phyloP scores from a whole-genome alignment of 1,140 invertebrate species.

The Eriocheir sinensis region DNA sequence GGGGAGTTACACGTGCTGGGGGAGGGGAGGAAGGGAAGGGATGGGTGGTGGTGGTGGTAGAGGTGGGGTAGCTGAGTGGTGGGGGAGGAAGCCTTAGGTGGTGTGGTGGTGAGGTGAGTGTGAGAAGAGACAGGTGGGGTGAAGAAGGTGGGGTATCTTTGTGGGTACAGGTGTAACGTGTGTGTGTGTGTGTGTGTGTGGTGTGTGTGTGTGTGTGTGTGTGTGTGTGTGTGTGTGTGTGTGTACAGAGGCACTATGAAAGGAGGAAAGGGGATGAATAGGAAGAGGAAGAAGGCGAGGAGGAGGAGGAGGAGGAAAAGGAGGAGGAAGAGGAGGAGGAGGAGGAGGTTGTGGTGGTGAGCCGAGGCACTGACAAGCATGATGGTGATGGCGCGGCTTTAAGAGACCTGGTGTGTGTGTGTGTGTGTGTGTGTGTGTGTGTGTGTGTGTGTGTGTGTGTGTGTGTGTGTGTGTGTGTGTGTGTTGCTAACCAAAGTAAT shows the following conservation, averaged over 20 bases:
- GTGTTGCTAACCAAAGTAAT: neutral
- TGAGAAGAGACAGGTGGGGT: neutral
- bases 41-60: neutral
- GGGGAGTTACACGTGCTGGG: neutral
- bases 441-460: constrained; percentile 1
- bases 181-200: neutral
- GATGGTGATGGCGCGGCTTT: constrained; percentile 1
- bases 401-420: neutral
- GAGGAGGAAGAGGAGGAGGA: neutral
- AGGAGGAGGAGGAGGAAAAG: neutral
- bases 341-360: too few relatives aligned
- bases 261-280: too few relatives aligned
- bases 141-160: neutral
- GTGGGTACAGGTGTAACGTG: neutral
- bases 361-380: neutral
- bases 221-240: neutral
- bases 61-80: neutral
- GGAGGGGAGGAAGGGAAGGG: neutral
- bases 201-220: constrained; percentile 13
- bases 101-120: neutral
- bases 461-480: constrained; percentile 20
- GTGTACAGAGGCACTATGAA: neutral
- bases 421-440: constrained; percentile 20
- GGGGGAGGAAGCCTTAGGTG: neutral
- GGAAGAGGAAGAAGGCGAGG: too few relatives aligned